Evolutionary conservation across 2,113 vertebrate species (phyloP).

Genomic region (Carassius gibelio): DNA sequence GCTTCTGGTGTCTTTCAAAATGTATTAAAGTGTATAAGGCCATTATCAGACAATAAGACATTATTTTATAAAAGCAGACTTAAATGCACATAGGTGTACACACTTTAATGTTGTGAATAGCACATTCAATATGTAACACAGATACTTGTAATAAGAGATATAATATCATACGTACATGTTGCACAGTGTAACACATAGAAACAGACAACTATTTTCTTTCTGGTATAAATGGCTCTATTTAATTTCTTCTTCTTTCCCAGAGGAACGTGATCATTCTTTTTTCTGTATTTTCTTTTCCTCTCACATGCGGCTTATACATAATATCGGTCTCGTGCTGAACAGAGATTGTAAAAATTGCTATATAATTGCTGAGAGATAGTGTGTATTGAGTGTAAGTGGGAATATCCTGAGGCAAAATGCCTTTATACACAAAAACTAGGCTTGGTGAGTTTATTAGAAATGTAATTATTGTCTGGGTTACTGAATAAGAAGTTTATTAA

Average conservation of each 20-base stretch:
- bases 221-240: not conserved
- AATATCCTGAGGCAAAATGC: slow-evolving; percentile 2
- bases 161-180: not conserved
- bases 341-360: slow-evolving; percentile 1
- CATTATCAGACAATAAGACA: not conserved
- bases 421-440: not conserved
- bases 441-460: slow-evolving; percentile 9
- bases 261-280: not conserved
- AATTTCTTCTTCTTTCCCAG: not conserved
- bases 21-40: not conserved
- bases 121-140: not conserved
- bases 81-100: not conserved
- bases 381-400: not conserved
- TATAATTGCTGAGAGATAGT: slow-evolving; percentile 4
- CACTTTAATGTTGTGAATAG: not conserved
- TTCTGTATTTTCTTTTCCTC: not conserved
- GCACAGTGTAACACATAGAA: not conserved
- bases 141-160: not conserved
- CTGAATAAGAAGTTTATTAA: slow-evolving; percentile 5
- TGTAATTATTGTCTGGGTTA: not conserved
- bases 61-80: not conserved
- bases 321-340: slow-evolving; percentile 19
- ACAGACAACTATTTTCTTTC: not conserved
- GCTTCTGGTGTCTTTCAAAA: not conserved
- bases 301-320: not conserved